Evolutionary conservation across 2,113 vertebrate species (phyloP), one percentile per base, ranked within the genome.

Genomic region (Cyphomyrus plagiostoma): DNA sequence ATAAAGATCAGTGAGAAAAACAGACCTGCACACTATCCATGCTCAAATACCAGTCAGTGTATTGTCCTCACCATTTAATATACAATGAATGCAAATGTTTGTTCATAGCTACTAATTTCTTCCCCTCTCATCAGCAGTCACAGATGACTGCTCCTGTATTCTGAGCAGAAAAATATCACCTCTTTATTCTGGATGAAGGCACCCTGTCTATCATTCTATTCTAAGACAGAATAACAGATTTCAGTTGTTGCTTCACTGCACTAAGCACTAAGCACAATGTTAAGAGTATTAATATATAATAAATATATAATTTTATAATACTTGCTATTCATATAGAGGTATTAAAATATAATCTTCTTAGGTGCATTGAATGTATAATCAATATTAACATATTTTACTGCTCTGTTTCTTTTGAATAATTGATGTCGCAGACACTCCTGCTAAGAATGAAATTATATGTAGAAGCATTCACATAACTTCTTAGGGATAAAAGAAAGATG

Each of bases 351-450:
- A 91, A 89, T 90, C 92, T 87, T 91, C 88, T 90, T 91, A 89
- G 90, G 91, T 92, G 88, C 46, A 66, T 88, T 90, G 87, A 88
- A 87, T 89, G 83, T 91, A 92, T 92, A 90, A 93, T 92, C 91
- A 92, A 90, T 91, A 90, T 92, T 92, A 92, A 88, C 91, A 92
- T 93, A 93, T 92, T 92, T 91, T 91, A 83, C 89, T 89, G 88
- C 90, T 91, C 89, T 90, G 88, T 91, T 89, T 89, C 58, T 66
- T 88, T 82, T 93, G 90, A 93, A 93, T 93, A 93, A 93, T 91
- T 93, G 91, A 92, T 93, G 89, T 89, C 90, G 52, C 82, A 89
- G 53, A 89, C 91, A 92, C 89, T 92, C 82, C 88, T 90, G 88
- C 92, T 90, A 88, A 92, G 87, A 90, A 90, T 90, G 90, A 77